phyloP scores from a whole-genome alignment of 1,140 invertebrate genomes.

The Holotrichia oblita region DNA sequence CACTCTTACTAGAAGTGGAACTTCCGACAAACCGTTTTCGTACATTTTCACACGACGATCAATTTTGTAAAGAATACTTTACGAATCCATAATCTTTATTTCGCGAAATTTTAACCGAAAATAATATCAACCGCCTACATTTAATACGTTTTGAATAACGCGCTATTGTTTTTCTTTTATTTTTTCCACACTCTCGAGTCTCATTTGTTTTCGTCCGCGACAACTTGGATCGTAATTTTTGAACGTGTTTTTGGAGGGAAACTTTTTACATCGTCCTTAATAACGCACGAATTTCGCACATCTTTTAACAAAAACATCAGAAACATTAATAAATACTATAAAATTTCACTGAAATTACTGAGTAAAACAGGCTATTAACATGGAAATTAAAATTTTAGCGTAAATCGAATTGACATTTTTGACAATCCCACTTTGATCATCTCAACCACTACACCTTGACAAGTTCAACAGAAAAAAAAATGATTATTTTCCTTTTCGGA shows the following conservation, averaged over 20 bases:
- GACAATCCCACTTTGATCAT: background rate
- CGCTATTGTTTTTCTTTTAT: conserved; percentile 4
- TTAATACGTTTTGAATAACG: background rate
- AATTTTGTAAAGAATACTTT: background rate
- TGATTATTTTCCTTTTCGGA: background rate
- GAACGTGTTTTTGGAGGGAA: conserved; percentile 29
- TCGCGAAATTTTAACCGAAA: background rate
- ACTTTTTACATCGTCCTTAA: conserved; percentile 1
- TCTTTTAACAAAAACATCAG: background rate
- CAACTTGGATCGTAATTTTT: conserved; percentile 4
- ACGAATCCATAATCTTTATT: background rate
- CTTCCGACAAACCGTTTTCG: conserved; percentile 15
- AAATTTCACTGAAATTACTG: background rate
- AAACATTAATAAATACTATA: background rate
- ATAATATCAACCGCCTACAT: background rate
- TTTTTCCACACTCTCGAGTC: background rate
- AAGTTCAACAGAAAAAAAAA: background rate
- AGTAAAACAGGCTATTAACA: conserved; percentile 11
- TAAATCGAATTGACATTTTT: conserved; percentile 10
- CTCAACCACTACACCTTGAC: background rate
- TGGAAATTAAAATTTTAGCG: background rate
- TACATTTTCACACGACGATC: conserved; percentile 18
- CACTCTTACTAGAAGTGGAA: background rate
- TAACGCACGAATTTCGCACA: background rate
- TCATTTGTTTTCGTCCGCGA: conserved; percentile 9